A percentile compares a stretch with the other conserved stretches of the same genome.
phyloP scores from a whole-genome alignment of 2,797 vertebrate genomes.

The Arctocebus calabarensis region DNA sequence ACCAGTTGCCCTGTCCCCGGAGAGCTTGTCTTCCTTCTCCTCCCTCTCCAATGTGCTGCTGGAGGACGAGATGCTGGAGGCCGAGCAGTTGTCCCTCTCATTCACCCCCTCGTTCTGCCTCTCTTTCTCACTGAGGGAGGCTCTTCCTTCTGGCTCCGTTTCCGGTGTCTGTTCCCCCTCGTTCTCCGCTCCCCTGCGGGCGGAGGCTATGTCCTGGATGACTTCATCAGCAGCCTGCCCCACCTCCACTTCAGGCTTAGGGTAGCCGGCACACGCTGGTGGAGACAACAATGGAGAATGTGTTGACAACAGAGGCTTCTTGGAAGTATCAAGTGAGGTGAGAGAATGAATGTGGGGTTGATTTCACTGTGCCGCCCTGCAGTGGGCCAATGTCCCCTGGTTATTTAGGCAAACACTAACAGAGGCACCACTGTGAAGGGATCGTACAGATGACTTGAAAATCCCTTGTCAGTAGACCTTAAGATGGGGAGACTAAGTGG shows the following conservation, averaged over 20 bases:
- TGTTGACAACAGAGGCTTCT: slow-evolving; percentile 66
- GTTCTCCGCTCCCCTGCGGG: slow-evolving; percentile 86
- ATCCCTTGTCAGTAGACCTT: neutral
- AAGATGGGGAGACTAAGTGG: neutral
- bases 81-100: slow-evolving; percentile 98
- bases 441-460: accelerated
- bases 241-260: slow-evolving; percentile 85
- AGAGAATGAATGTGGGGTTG: neutral
- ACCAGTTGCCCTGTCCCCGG: slow-evolving; percentile 93
- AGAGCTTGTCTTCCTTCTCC: slow-evolving; percentile 94
- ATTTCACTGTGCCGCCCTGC: neutral
- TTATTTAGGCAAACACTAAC: neutral
- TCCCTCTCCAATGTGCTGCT: slow-evolving; percentile 98
- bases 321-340: accelerated
- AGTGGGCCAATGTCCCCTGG: neutral
- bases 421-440: neutral
- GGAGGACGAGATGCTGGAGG: slow-evolving; percentile 98
- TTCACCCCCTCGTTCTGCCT: slow-evolving; percentile 98
- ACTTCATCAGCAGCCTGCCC: slow-evolving; percentile 82
- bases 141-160: slow-evolving; percentile 92
- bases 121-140: slow-evolving; percentile 96
- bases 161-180: slow-evolving; percentile 90
- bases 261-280: slow-evolving; percentile 87
- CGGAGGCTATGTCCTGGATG: slow-evolving; percentile 83
- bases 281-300: slow-evolving; percentile 86